Base-by-base conservation (phyloP, 2,888 invertebrate species). In the Zeuzera pyrina region DNA sequence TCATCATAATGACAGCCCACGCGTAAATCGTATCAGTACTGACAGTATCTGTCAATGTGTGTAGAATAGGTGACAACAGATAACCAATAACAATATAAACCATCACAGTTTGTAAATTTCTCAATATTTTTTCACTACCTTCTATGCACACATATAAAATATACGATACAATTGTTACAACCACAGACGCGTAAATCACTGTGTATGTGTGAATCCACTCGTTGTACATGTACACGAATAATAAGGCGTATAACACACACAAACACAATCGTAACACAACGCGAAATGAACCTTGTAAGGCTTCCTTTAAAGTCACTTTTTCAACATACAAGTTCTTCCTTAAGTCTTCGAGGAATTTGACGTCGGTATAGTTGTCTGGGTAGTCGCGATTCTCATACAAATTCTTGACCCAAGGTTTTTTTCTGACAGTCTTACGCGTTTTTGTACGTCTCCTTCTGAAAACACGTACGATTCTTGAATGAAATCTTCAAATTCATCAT, bases 11-110 rank as follows among this genome's bases (percentile, higher is more conserved):
- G 12, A 92, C 90, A 0, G 97, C 89, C 87, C 93, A 94, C 1
- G 96, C 94, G 57, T 96, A 97, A 57, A 99, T 97, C 0, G 98
- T 97, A 60, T 99, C 98, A 0, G 98, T 98, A 57, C 97, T 97
- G 2, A 99, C 94, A 0, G 97, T 96, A 61, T 96, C 95, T 0
- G 99, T 98, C 30, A 99, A 83, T 0, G 97, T 98, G 64, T 97
- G 94, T 16, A 97, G 72, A 11, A 98, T 88, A 0, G 98, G 98
- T 0, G 97, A 95, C 36, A 97, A 85, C 32, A 95, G 86, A 56
- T 93, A 95, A 1, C 96, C 95, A 58, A 97, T 91, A 0, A 92
- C 88, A 2, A 95, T 62, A 53, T 96, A 96, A 5, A 94, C 90
- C 19, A 93, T 57, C 0, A 93, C 88, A 0, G 93, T 95, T 65